Evolutionary conservation across 1,140 invertebrate genomes (phyloP).

Genomic region (Drosophila kohkoa): DNA sequence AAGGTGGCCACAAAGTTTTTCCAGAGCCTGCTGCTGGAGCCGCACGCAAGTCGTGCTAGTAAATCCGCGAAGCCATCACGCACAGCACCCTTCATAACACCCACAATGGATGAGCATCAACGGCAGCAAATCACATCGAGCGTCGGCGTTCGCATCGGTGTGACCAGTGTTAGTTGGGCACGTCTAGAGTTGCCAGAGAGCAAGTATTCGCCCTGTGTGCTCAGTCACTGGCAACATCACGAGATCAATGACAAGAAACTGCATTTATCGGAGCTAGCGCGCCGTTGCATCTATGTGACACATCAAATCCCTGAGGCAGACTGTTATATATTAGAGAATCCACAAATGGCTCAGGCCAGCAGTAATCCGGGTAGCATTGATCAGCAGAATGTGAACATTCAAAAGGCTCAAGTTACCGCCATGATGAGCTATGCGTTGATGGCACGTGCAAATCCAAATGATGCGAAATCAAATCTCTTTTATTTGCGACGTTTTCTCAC

Average conservation of each 20-base stretch:
- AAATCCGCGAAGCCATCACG: conserved; percentile 26
- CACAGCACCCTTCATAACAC: conserved; percentile 66
- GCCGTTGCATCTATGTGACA: conserved; percentile 66
- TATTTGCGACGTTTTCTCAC: conserved; percentile 71
- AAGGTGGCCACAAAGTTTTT: conserved; percentile 73
- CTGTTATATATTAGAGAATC: conserved; percentile 78
- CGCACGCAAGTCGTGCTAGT: background rate
- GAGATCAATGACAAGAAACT: conserved; percentile 81
- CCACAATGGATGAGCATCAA: conserved; percentile 55
- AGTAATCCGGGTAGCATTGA: conserved; percentile 76
- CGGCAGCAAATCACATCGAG: conserved; percentile 49
- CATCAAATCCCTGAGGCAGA: conserved; percentile 76
- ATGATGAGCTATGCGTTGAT: conserved; percentile 71
- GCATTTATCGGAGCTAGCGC: conserved; percentile 69
- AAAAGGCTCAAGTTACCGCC: conserved; percentile 73
- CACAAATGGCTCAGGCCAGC: conserved; percentile 73
- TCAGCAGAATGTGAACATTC: conserved; percentile 81
- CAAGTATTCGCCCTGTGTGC: conserved; percentile 30
- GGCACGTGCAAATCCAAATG: conserved; percentile 29
- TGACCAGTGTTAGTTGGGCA: conserved; percentile 76
- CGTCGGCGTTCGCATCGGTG: conserved; percentile 73
- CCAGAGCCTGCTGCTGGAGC: conserved; percentile 57
- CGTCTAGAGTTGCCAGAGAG: conserved; percentile 52
- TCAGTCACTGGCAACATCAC: conserved; percentile 77
- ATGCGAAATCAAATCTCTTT: conserved; percentile 57